phyloP scores from a whole-genome alignment of 2,797 vertebrate species.

The Allobates femoralis region DNA sequence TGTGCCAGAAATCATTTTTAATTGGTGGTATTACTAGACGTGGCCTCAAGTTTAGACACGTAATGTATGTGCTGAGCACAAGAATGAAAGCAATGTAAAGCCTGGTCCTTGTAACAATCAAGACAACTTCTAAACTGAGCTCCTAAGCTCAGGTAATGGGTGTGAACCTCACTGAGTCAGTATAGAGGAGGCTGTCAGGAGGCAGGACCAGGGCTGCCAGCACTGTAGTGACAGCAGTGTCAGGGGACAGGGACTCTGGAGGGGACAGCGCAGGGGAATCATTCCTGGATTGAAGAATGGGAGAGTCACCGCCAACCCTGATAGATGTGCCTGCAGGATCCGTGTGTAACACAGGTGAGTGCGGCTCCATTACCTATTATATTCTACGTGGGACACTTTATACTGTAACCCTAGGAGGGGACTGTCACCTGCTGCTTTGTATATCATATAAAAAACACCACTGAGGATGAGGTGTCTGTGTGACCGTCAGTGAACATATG shows the following conservation, averaged over 20 bases:
- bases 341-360: conserved; percentile 43
- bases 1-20: too few relatives aligned
- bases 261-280: conserved; percentile 6
- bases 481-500: background rate
- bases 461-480: background rate
- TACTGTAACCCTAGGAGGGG: background rate
- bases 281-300: conserved; percentile 50
- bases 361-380: background rate
- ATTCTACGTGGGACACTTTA: background rate
- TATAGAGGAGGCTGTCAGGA: conserved; percentile 13
- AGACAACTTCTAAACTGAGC: too few relatives aligned
- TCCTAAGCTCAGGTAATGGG: background rate
- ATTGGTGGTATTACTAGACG: too few relatives aligned
- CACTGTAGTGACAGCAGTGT: conserved; percentile 20
- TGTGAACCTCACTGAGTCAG: background rate
- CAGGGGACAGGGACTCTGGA: conserved; percentile 27
- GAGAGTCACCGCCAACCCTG: conserved; percentile 10
- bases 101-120: background rate
- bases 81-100: background rate
- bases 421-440: background rate
- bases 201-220: background rate
- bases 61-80: background rate
- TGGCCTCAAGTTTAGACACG: background rate
- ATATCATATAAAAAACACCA: background rate
- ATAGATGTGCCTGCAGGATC: conserved; percentile 8